phyloP scores from a whole-genome alignment of 1,140 invertebrate species.

The Zaprionus tsacasi region DNA sequence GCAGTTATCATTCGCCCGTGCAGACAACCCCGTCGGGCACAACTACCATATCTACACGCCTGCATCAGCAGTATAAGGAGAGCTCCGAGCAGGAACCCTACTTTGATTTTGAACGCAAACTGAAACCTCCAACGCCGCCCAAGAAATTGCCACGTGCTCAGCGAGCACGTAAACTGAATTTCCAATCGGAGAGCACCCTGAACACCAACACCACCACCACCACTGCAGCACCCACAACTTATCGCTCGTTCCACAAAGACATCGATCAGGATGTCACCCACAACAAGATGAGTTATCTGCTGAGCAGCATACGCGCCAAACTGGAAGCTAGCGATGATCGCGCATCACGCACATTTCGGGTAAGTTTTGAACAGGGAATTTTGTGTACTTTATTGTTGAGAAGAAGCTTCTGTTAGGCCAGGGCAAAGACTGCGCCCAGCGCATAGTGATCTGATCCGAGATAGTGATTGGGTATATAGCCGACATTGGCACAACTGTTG shows the following conservation, averaged over 20 bases:
- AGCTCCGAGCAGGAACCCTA: constrained; percentile 36
- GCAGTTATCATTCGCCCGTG: constrained; percentile 77
- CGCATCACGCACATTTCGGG: constrained; percentile 69
- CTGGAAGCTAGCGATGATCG: constrained; percentile 73
- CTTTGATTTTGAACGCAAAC: constrained; percentile 76
- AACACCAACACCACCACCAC: background rate
- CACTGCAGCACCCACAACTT: constrained; percentile 40
- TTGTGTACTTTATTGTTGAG: constrained; percentile 17
- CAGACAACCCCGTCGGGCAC: constrained; percentile 63
- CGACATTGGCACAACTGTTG: constrained; percentile 86
- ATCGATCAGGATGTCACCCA: constrained; percentile 76
- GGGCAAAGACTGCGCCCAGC: constrained; percentile 84
- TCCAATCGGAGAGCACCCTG: constrained; percentile 29
- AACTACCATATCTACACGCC: constrained; percentile 33
- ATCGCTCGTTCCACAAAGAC: constrained; percentile 76
- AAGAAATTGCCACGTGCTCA: constrained; percentile 60
- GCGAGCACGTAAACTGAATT: constrained; percentile 71
- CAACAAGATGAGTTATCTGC: constrained; percentile 74
- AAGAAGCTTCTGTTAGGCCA: constrained; percentile 41
- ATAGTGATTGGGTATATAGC: constrained; percentile 89
- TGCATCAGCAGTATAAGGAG: constrained; percentile 43
- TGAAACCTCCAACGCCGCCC: constrained; percentile 62
- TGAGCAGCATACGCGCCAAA: constrained; percentile 74
- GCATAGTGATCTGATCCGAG: constrained; percentile 92
- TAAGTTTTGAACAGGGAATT: constrained; percentile 53